Conservation (phyloP, 2,797 vertebrate genomes). For the Brotula barbata region DNA sequence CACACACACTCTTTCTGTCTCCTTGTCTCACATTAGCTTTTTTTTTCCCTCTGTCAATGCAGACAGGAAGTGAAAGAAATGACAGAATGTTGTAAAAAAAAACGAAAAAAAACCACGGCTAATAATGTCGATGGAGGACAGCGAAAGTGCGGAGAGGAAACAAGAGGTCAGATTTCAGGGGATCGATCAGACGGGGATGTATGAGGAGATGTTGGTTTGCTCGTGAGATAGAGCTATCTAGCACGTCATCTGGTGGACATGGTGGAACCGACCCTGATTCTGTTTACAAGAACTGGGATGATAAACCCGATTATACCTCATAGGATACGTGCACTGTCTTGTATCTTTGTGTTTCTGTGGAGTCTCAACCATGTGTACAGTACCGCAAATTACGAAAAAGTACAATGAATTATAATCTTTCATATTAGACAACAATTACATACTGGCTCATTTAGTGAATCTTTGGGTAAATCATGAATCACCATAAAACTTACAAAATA, state of each 20-base stretch:
- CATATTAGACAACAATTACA: no score
- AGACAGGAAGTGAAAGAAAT: conserved; percentile 33
- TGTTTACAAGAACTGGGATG: conserved; percentile 4
- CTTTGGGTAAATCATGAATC: no score
- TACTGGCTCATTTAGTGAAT: no score
- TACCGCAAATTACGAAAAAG: no score
- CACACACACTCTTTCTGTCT: no score
- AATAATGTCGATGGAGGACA: conserved; percentile 54
- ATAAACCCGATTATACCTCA: neutral
- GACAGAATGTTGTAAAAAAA: conserved; percentile 49
- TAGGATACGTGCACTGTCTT: neutral
- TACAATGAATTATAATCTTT: no score
- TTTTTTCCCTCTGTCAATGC: conserved; percentile 42
- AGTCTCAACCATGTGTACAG: no score
- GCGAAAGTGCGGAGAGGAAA: conserved; percentile 63
- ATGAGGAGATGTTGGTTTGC: conserved; percentile 50
- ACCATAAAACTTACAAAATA: no score
- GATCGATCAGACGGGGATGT: conserved; percentile 56
- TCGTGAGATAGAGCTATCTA: conserved; percentile 2
- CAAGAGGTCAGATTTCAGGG: conserved; percentile 66
- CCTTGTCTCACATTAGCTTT: conserved; percentile 8
- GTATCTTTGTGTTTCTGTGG: no score
- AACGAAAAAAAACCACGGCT: conserved; percentile 43
- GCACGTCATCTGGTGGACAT: neutral
- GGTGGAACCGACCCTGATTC: neutral